Percentiles rank a stretch among this genome's conserved stretches.
These are phyloP conservation scores for Leucoptera coffeella DNA, from an alignment of 2,888 invertebrate genomes.

Conservation along the genomic window DNA sequence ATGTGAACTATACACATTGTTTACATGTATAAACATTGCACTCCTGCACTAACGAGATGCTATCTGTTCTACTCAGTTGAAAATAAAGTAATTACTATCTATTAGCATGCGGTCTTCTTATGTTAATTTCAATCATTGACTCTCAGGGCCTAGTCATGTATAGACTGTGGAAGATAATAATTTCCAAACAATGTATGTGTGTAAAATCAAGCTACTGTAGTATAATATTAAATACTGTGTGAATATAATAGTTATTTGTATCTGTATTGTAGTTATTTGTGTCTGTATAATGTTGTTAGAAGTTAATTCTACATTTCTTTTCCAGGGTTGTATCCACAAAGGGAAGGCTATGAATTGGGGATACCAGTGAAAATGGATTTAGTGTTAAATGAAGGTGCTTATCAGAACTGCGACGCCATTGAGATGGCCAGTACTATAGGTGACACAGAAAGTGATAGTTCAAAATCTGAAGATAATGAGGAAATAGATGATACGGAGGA, in stretches of 20 bases:
- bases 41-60: no score
- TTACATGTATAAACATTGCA: no score
- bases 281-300: no score
- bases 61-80: no score
- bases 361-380: slow-evolving; percentile 45
- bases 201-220: no score
- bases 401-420: slow-evolving; percentile 24
- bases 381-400: slow-evolving; percentile 30
- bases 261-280: no score
- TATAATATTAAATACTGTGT: no score
- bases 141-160: slow-evolving; percentile 14
- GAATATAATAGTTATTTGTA: no score
- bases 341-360: slow-evolving; percentile 36
- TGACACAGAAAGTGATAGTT: slow-evolving; percentile 1
- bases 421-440: slow-evolving; percentile 15
- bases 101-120: slow-evolving; percentile 7
- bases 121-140: slow-evolving; percentile 5
- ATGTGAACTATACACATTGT: no score
- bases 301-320: no score
- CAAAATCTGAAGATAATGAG: slow-evolving; percentile 13
- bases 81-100: slow-evolving; percentile 7
- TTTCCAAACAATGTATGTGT: slow-evolving; percentile 22
- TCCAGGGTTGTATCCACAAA: slow-evolving; percentile 30
- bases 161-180: slow-evolving; percentile 30
- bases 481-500: slow-evolving; percentile 29